phyloP scores from a whole-genome alignment of 2,797 vertebrate genomes.

The Antennarius maculatus region DNA sequence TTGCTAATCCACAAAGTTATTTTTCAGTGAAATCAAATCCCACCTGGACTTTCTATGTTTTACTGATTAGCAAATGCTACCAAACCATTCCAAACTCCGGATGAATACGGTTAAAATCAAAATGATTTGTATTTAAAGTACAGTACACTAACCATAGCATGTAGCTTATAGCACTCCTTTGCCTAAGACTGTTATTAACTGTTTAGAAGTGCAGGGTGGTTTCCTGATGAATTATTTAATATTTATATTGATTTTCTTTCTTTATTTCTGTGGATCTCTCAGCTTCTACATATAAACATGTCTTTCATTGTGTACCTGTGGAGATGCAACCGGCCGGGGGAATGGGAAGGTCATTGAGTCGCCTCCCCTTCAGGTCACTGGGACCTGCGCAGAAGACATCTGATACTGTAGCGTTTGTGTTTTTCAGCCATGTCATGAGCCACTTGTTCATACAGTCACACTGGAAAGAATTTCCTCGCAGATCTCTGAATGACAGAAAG shows the following conservation, averaged over 20 bases:
- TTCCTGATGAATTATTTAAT: constrained; percentile 52
- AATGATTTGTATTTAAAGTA: background rate
- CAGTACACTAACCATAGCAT: background rate
- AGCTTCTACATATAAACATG: constrained; percentile 12
- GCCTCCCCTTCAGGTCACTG: constrained; percentile 90
- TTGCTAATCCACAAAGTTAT: too few species aligned
- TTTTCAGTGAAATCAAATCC: too few species aligned
- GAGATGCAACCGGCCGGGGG: constrained; percentile 91
- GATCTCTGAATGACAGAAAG: constrained; percentile 82
- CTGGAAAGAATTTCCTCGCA: constrained; percentile 95
- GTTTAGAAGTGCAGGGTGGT: background rate
- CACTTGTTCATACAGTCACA: constrained; percentile 97
- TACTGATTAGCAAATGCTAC: too few species aligned
- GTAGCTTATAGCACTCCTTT: background rate
- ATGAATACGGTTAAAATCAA: too few species aligned
- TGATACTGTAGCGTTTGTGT: constrained; percentile 95
- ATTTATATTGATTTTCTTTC: constrained; percentile 20
- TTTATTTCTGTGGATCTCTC: background rate
- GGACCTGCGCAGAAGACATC: constrained; percentile 94
- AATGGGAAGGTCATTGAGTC: constrained; percentile 90
- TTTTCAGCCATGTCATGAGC: constrained; percentile 97
- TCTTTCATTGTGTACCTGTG: constrained; percentile 80
- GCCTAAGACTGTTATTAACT: background rate
- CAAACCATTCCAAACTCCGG: too few species aligned
- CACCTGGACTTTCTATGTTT: too few species aligned